Evolutionary conservation across 2,888 invertebrate genomes (phyloP), one percentile per base, ranked within the genome.

Genomic region (Stenurella melanura): DNA sequence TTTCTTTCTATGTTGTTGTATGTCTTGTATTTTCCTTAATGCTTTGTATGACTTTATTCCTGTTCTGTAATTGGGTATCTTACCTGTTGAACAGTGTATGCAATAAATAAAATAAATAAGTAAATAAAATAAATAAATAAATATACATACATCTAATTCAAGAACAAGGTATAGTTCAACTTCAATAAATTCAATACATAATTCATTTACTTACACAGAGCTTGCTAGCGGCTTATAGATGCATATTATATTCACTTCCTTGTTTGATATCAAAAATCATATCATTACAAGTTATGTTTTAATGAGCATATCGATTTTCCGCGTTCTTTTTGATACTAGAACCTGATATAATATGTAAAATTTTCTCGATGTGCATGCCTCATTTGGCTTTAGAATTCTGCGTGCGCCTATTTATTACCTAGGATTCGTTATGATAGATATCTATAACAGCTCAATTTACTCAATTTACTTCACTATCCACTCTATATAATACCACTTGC

Each of bases 361-460:
- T 21, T 19, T 19, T 58, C 19, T 58, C 21, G 18, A 21, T 58
- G 58, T 58, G 19, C 11, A 21, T 58, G 21, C 11, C 15, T 58
- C 58, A 15, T 58, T 58, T 58, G 6, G 19, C 58, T 21, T 50
- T n/a, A 17, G n/a, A 50, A 6, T 50, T 50, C 12, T n/a, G 50
- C 50, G 12, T 50, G 50, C 50, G 50, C 50, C 50, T 50, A 50
- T 50, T 15, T 50, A 50, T 50, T 50, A 50, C 50, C 50, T 50
- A 15, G 50, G 15, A 50, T 50, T 15, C 50, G n/a, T 50, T n/a
- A 50, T 50, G 12, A 18, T 21, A 19, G 21, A 58, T 58, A 58
- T 58, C 19, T 58, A 12, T 58, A 58, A 58, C 58, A 58, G 58
- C 21, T 58, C 58, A 19, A 58, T 58, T 58, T 58, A 21, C 21